phyloP scores from a whole-genome alignment of 2,113 vertebrate genomes.

The Tinamus guttatus region DNA sequence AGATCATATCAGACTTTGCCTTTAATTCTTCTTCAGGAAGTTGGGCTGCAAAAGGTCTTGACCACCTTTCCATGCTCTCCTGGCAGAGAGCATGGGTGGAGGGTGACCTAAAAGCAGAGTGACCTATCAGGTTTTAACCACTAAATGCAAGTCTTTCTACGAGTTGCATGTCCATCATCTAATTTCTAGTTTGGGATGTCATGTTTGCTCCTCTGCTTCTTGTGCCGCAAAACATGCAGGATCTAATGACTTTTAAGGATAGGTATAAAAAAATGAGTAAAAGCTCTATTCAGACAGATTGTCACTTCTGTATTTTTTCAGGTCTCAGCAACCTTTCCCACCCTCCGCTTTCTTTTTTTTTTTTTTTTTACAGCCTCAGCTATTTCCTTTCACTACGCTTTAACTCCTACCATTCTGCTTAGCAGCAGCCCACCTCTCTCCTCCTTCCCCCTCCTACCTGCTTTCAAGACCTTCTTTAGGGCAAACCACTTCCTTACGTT shows the following conservation, averaged over 20 bases:
- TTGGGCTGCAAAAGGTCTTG: neutral
- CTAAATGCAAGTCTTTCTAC: neutral
- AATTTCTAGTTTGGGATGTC: neutral
- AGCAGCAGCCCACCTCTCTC: constrained; percentile 48
- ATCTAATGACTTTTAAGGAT: neutral
- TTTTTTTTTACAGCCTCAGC: constrained; percentile 1
- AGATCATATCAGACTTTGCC: neutral
- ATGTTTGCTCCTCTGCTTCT: neutral
- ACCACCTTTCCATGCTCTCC: neutral
- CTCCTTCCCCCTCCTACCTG: constrained; percentile 31
- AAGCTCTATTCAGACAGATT: neutral
- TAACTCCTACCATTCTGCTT: neutral
- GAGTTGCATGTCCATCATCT: neutral
- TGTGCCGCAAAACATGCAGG: neutral
- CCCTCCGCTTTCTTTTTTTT: too few species aligned
- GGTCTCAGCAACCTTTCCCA: constrained; percentile 41
- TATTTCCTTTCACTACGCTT: neutral
- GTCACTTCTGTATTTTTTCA: neutral
- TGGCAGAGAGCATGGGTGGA: neutral
- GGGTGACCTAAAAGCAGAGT: neutral
- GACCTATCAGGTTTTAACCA: neutral
- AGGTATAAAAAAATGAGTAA: neutral
- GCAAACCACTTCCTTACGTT: constrained; percentile 66
- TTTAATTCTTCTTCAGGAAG: neutral
- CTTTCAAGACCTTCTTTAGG: constrained; percentile 43